Conservation (phyloP, 2,797 vertebrate species). For the Takifugu ocellatus region DNA sequence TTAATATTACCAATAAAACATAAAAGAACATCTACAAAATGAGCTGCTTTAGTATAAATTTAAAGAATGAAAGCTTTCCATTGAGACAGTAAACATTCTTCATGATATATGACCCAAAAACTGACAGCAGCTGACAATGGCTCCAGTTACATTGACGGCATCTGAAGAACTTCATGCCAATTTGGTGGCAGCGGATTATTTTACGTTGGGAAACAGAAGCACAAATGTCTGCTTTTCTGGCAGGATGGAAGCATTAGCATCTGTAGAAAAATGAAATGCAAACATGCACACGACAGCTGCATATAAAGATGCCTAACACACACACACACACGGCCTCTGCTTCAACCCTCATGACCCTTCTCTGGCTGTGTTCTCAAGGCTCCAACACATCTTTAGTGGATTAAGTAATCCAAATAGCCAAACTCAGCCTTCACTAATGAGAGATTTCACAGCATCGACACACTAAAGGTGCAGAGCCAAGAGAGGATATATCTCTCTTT, state of each 20-base stretch:
- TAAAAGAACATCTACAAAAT: conserved; percentile 9
- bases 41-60: conserved; percentile 10
- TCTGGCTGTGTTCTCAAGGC: not conserved
- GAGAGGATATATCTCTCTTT: not conserved
- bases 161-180: conserved; percentile 23
- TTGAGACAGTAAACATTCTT: conserved; percentile 35
- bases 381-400: not conserved
- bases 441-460: not conserved
- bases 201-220: conserved; percentile 7
- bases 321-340: not conserved
- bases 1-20: too few species aligned
- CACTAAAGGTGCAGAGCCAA: not conserved
- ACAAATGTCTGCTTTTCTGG: too few species aligned
- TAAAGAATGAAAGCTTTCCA: conserved; percentile 15
- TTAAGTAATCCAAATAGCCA: not conserved
- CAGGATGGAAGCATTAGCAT: too few species aligned
- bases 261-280: too few species aligned
- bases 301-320: too few species aligned
- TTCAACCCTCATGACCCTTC: not conserved
- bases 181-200: conserved; percentile 32
- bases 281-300: too few species aligned
- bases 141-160: conserved; percentile 27
- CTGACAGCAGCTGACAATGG: conserved; percentile 43
- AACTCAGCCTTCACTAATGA: not conserved
- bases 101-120: conserved; percentile 38